Evolutionary conservation across 2,888 invertebrate species (phyloP).

Genomic region (Lumbricus terrestris): DNA sequence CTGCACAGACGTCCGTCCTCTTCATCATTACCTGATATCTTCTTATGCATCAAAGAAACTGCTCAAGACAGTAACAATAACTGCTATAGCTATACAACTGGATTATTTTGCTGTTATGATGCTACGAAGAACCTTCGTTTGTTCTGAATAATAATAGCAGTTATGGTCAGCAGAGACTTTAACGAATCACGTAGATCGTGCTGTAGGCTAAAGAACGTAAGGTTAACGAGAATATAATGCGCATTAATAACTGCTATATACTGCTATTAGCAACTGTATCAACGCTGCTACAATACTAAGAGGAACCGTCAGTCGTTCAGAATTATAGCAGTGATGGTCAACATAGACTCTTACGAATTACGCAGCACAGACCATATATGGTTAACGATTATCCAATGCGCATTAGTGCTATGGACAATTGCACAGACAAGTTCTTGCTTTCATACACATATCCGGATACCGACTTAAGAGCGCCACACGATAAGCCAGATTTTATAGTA

Average conservation of each 20-base stretch:
- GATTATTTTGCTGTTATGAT: no score
- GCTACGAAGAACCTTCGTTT: no score
- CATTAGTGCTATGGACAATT: background rate
- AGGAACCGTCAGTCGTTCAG: no score
- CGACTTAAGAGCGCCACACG: background rate
- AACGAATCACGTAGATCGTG: no score
- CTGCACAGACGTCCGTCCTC: background rate
- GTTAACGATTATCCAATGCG: background rate
- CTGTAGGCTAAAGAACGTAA: no score
- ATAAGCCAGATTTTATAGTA: background rate
- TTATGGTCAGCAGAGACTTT: no score
- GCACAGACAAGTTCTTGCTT: background rate
- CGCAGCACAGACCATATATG: no score
- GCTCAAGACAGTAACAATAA: background rate
- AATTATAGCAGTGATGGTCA: no score
- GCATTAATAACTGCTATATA: background rate
- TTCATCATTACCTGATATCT: background rate
- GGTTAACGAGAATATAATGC: no score
- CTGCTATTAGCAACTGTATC: background rate
- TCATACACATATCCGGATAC: background rate
- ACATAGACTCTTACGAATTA: no score
- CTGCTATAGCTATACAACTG: background rate
- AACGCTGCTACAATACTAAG: no score
- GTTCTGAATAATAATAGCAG: no score
- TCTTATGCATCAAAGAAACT: background rate